These are phyloP conservation scores for Lamprologus callipterus DNA, from an alignment of 2,113 vertebrate genomes.

Conservation along the genomic window DNA sequence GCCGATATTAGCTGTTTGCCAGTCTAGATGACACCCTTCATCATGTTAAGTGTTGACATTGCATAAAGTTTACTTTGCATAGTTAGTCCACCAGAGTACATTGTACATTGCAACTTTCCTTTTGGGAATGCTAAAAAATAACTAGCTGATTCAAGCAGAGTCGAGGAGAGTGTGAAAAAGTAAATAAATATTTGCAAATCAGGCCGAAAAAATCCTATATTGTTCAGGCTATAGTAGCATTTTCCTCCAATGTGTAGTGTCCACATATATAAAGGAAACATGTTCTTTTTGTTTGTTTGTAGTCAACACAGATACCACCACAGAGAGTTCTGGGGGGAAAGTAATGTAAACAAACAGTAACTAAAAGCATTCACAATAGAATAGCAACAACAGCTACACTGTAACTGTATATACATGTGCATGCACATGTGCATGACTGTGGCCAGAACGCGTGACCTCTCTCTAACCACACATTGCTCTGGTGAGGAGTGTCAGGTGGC, in stretches of 20 bases:
- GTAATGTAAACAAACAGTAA: constrained; percentile 1
- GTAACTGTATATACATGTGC: constrained; percentile 22
- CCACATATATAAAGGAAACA: background rate
- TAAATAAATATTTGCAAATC: background rate
- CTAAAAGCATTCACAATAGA: background rate
- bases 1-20: background rate
- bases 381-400: background rate
- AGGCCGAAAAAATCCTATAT: background rate
- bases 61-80: background rate
- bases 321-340: background rate
- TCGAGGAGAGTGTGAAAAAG: background rate
- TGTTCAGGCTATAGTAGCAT: background rate
- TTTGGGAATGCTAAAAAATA: background rate
- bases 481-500: constrained; percentile 53
- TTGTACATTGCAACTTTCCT: background rate
- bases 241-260: background rate
- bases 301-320: background rate
- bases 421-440: background rate
- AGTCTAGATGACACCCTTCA: background rate
- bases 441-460: constrained; percentile 16
- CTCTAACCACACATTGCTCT: constrained; percentile 39
- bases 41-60: background rate
- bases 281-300: background rate
- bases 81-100: background rate
- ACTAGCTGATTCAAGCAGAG: background rate